Percentiles rank a stretch among this genome's conserved stretches.
These are phyloP conservation scores for Stichodactyla mertensii DNA, from an alignment of 64 coral and sea anemone genomes.

Conservation along the genomic window DNA sequence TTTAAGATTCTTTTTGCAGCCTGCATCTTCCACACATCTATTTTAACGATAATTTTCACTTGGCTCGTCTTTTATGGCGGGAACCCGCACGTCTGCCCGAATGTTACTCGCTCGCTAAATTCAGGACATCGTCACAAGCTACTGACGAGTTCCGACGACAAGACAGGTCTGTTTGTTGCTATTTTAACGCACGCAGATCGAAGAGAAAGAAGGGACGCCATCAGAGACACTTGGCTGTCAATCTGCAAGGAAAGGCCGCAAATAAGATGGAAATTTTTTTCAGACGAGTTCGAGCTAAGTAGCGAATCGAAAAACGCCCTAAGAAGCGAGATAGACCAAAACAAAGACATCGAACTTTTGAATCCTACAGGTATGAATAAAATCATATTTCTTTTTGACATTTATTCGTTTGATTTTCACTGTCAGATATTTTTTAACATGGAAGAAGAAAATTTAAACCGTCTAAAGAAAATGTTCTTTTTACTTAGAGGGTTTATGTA, in stretches of 20 bases:
- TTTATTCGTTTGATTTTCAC: background rate
- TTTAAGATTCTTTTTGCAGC: background rate
- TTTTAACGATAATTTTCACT: background rate
- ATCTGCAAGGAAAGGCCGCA: constrained; percentile 34
- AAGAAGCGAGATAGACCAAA: constrained; percentile 41
- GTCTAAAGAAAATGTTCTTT: no score
- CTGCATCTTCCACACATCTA: background rate
- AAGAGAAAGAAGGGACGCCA: constrained; percentile 54
- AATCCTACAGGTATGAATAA: constrained; percentile 52
- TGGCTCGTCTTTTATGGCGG: background rate
- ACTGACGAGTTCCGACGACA: background rate
- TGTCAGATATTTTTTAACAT: no score
- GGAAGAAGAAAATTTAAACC: no score
- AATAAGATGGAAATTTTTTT: constrained; percentile 68
- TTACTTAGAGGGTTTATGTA: no score
- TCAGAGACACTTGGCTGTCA: constrained; percentile 75
- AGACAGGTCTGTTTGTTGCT: constrained; percentile 44
- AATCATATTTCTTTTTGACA: background rate
- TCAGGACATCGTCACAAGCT: background rate
- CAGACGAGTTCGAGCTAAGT: constrained; percentile 60
- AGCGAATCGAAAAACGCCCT: constrained; percentile 40
- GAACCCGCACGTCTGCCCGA: background rate
- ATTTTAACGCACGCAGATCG: constrained; percentile 61
- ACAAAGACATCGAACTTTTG: constrained; percentile 71
- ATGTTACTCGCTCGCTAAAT: background rate